Conservation (phyloP, 2,888 invertebrate species). For the Ectobius pallidus region DNA sequence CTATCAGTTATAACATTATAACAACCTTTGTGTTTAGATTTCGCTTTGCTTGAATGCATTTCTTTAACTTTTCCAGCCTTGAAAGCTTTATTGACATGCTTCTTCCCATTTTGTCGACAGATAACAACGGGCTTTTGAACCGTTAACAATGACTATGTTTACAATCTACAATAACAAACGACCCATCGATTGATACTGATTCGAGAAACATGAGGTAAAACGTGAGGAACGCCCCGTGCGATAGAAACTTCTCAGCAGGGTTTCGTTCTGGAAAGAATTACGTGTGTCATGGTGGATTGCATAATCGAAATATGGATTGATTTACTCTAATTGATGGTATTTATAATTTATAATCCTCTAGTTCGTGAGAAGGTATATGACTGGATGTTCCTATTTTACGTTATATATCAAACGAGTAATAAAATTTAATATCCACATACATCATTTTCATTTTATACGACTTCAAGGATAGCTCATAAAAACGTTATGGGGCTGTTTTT, state of each 20-base stretch:
- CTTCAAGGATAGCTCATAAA: no score
- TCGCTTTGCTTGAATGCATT: background rate
- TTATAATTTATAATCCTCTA: no score
- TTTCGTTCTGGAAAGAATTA: background rate
- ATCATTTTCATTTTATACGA: no score
- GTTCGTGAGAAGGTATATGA: no score
- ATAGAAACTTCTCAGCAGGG: background rate
- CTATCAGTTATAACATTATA: background rate
- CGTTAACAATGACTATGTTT: background rate
- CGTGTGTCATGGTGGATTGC: background rate
- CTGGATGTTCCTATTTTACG: no score
- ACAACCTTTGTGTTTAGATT: conserved; percentile 8
- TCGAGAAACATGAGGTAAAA: conserved; percentile 14
- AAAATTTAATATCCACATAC: no score
- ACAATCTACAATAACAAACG: conserved; percentile 12
- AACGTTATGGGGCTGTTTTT: no score
- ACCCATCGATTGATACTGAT: conserved; percentile 13
- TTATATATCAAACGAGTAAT: no score
- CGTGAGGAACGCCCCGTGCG: conserved; percentile 28
- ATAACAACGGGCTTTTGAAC: background rate
- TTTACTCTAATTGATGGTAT: background rate
- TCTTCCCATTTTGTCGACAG: background rate
- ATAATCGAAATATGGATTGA: background rate
- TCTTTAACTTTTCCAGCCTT: background rate
- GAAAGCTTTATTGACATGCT: conserved; percentile 19